Percentiles rank a stretch among this genome's conserved stretches.
Evolutionary conservation across 2,888 invertebrate genomes (phyloP).

Genomic region (Macrosiphum euphorbiae): DNA sequence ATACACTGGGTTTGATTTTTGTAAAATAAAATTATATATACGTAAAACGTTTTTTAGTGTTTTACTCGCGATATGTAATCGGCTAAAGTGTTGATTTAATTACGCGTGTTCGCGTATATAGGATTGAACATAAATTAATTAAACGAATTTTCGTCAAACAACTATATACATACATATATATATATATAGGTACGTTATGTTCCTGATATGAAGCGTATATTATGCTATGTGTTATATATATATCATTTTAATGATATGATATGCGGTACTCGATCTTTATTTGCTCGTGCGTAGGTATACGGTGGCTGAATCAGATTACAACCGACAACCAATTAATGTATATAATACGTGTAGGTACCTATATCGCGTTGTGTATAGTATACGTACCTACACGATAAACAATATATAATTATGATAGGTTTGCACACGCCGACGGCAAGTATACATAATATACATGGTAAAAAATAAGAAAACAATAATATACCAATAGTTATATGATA

Average conservation of each 20-base stretch:
- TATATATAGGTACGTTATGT: not conserved
- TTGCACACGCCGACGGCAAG: not conserved
- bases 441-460: not conserved
- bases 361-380: not conserved
- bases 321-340: not conserved
- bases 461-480: not conserved
- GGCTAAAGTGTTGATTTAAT: constrained; percentile 31
- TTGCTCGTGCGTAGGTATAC: not conserved
- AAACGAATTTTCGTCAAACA: constrained; percentile 9
- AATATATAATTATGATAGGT: not conserved
- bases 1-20: not conserved
- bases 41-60: not conserved
- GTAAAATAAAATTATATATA: not conserved
- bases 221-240: not conserved
- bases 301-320: not conserved
- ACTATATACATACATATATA: not conserved
- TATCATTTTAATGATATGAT: not conserved
- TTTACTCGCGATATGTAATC: not conserved
- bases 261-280: not conserved
- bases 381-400: not conserved
- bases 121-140: constrained; percentile 32
- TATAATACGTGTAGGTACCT: not conserved
- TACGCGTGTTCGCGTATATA: not conserved
- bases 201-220: not conserved
- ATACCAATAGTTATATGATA: not conserved